phyloP scores from a whole-genome alignment of 1,140 invertebrate genomes.

The Oryctes rhinoceros region DNA sequence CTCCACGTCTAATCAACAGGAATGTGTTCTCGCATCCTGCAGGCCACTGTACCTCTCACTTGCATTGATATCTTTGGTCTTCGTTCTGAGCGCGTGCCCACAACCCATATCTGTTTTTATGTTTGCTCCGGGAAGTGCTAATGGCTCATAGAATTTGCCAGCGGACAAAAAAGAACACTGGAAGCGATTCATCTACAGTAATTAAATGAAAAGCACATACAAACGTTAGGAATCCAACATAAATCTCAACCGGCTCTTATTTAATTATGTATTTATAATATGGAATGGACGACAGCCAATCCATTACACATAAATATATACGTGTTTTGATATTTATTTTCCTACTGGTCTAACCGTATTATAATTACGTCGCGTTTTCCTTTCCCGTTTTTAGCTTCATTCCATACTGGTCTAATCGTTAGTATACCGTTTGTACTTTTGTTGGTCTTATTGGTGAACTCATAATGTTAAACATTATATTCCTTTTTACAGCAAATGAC shows the following conservation, averaged over 20 bases:
- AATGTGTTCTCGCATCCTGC: conserved; percentile 31
- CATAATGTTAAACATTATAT: not conserved
- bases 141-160: conserved; percentile 34
- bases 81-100: conserved; percentile 34
- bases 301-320: conserved; percentile 24
- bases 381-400: not conserved
- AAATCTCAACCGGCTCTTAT: conserved; percentile 30
- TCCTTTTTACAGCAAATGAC: not conserved
- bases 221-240: conserved; percentile 34
- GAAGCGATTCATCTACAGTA: conserved; percentile 29
- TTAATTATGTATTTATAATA: conserved; percentile 37
- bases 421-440: conserved; percentile 6
- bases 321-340: conserved; percentile 34
- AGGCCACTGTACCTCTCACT: conserved; percentile 30
- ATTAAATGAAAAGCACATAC: conserved; percentile 33
- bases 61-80: conserved; percentile 28
- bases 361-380: conserved; percentile 25
- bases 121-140: conserved; percentile 33
- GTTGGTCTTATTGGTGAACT: not conserved
- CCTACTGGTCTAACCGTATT: conserved; percentile 36
- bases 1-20: conserved; percentile 35
- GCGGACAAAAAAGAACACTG: conserved; percentile 33
- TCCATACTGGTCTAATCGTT: conserved; percentile 5
- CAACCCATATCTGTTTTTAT: conserved; percentile 36
- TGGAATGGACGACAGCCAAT: conserved; percentile 33